phyloP scores from a whole-genome alignment of 1,140 invertebrate species.

The Eufriesea mexicana region DNA sequence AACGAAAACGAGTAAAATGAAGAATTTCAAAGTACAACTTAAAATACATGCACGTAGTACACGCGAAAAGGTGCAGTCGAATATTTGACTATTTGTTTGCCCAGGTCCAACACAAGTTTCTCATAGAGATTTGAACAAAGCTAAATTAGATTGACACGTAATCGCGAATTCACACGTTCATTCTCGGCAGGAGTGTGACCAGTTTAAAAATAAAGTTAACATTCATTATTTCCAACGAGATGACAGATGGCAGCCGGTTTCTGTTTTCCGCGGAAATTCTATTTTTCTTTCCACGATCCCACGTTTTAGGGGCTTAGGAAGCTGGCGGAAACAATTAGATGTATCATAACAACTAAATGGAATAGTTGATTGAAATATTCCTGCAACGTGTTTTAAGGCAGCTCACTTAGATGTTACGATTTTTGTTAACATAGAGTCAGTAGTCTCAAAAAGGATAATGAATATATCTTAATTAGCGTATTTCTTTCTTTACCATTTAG shows the following conservation, averaged over 20 bases:
- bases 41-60: neutral
- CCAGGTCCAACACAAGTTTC: neutral
- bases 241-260: conserved; percentile 6
- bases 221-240: neutral
- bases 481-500: neutral
- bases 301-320: neutral
- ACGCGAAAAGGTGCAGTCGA: neutral
- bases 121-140: conserved; percentile 21
- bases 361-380: neutral
- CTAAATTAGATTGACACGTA: conserved; percentile 39
- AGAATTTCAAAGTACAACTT: neutral
- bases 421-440: neutral
- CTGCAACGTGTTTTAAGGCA: neutral
- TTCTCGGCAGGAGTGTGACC: neutral
- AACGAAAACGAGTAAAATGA: neutral
- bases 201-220: neutral
- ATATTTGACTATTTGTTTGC: conserved; percentile 29
- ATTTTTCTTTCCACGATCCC: neutral
- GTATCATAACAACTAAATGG: neutral
- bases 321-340: neutral
- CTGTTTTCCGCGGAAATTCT: neutral
- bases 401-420: neutral
- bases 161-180: neutral
- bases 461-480: neutral
- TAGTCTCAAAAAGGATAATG: neutral